These are phyloP conservation scores for Rutpela maculata DNA, from an alignment of 2,888 invertebrate species.

Conservation along the genomic window DNA sequence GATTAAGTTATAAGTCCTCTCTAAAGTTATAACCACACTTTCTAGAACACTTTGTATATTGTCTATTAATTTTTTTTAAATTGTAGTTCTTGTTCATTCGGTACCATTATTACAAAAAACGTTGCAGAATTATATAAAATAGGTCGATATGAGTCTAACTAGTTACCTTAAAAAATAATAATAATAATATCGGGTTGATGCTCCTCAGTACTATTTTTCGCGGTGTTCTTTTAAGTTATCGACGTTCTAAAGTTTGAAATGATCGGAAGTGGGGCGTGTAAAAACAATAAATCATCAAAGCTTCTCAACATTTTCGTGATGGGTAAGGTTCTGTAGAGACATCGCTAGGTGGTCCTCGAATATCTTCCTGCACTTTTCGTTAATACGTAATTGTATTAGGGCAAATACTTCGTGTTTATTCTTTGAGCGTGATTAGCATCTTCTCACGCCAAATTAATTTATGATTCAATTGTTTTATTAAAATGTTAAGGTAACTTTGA, in stretches of 20 bases:
- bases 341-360: slow-evolving; percentile 57
- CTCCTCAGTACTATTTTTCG: not conserved
- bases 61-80: too few relatives aligned
- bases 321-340: slow-evolving; percentile 61
- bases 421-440: slow-evolving; percentile 18
- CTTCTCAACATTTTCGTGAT: slow-evolving; percentile 61
- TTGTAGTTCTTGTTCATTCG: too few relatives aligned
- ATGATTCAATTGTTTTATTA: slow-evolving; percentile 23
- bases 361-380: slow-evolving; percentile 34
- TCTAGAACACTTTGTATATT: too few relatives aligned
- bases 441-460: slow-evolving; percentile 34
- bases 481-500: slow-evolving; percentile 9
- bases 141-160: too few relatives aligned
- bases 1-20: too few relatives aligned
- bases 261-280: slow-evolving; percentile 52
- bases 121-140: too few relatives aligned
- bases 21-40: too few relatives aligned
- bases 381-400: slow-evolving; percentile 33
- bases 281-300: slow-evolving; percentile 59
- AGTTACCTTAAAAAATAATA: too few relatives aligned
- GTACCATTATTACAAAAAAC: too few relatives aligned
- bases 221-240: slow-evolving; percentile 42
- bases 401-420: slow-evolving; percentile 27
- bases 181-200: not conserved
- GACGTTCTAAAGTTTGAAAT: slow-evolving; percentile 48